These are phyloP conservation scores for Labeo catla DNA, from an alignment of 2,113 vertebrate species.

Conservation along the genomic window DNA sequence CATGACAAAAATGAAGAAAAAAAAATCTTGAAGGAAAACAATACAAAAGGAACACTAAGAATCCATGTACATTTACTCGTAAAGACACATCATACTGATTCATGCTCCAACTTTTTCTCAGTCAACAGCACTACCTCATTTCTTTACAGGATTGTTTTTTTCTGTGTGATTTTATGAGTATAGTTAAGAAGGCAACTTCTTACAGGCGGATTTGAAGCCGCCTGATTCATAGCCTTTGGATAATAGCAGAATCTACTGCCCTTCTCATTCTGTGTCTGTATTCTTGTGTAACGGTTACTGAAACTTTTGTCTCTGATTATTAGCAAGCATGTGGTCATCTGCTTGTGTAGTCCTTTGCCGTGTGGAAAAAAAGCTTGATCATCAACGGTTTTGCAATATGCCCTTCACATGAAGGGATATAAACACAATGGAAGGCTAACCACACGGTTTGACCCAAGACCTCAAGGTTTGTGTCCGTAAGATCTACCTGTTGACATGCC, in stretches of 20 bases:
- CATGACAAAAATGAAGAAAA: constrained; percentile 32
- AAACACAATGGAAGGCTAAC: background rate
- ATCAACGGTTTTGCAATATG: constrained; percentile 8
- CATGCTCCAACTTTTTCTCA: constrained; percentile 60
- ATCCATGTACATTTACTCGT: constrained; percentile 45
- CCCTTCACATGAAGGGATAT: background rate
- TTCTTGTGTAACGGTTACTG: constrained; percentile 19
- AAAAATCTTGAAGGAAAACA: constrained; percentile 45
- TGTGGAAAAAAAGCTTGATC: background rate
- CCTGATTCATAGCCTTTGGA: constrained; percentile 60
- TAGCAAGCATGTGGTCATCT: constrained; percentile 8
- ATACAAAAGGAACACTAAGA: constrained; percentile 51
- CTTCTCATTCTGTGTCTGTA: constrained; percentile 58
- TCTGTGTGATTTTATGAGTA: constrained; percentile 59
- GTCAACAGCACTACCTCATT: constrained; percentile 78
- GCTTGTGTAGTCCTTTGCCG: constrained; percentile 9
- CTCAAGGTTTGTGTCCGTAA: constrained; percentile 16
- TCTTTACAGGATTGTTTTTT: constrained; percentile 65
- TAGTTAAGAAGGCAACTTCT: constrained; percentile 62
- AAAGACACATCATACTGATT: constrained; percentile 55
- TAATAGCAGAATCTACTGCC: constrained; percentile 55
- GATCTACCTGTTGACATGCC: constrained; percentile 34
- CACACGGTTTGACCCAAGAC: constrained; percentile 15
- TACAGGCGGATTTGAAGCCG: constrained; percentile 53
- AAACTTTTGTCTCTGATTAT: constrained; percentile 6